phyloP scores from a whole-genome alignment of 2,113 vertebrate genomes.

The Leptocoma aspasia region DNA sequence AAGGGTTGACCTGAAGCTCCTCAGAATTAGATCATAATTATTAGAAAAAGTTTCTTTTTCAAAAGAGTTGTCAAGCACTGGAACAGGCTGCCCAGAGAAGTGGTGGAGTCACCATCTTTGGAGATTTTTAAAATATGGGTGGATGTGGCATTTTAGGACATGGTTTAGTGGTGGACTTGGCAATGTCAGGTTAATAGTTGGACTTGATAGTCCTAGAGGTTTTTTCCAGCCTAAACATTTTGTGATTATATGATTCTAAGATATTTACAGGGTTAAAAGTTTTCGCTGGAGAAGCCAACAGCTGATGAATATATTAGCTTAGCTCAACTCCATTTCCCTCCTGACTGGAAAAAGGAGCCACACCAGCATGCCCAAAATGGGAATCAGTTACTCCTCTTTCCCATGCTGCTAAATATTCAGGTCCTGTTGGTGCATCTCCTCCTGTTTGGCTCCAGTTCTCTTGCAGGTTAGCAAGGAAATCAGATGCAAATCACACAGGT shows the following conservation, averaged over 20 bases:
- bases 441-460: background rate
- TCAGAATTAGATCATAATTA: background rate
- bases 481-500: slow-evolving; percentile 39
- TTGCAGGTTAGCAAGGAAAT: slow-evolving; percentile 38
- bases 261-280: background rate
- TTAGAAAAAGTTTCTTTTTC: background rate
- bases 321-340: background rate
- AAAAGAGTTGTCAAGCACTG: background rate
- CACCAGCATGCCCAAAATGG: background rate
- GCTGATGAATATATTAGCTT: background rate
- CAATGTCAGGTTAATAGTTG: background rate
- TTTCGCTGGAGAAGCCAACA: background rate
- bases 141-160: background rate
- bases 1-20: background rate
- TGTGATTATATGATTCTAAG: background rate
- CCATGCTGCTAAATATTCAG: background rate
- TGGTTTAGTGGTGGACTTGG: background rate
- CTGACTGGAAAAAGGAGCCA: background rate
- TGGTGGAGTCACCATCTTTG: too few species aligned
- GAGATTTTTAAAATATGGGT: background rate
- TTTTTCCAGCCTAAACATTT: background rate
- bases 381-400: slow-evolving; percentile 27
- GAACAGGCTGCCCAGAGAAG: background rate
- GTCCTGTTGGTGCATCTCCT: background rate
- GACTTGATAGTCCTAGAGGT: background rate